Evolutionary conservation across 2,888 invertebrate species (phyloP), one percentile per base, ranked within the genome.

Genomic region (Parasteatoda lunata): DNA sequence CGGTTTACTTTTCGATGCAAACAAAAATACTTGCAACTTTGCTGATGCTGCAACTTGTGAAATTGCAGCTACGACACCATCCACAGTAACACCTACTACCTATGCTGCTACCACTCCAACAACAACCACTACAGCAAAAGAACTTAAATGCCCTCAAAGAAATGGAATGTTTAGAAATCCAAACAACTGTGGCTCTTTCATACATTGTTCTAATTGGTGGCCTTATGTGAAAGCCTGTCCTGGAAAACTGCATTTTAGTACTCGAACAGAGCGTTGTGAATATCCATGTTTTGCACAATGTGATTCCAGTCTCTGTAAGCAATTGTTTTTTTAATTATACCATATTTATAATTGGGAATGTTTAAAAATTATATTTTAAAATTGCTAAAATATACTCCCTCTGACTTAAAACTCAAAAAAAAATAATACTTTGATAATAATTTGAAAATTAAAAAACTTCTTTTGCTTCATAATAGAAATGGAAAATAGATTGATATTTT

Each of bases 91-190:
- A 6, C 8, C 30, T 9, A 66, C 65, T 49, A 11, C 48, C 3
- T 49, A n/a, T 7, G 66, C 49, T 49, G 15, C 76, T 13, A 51
- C 68, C 9, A 69, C 68, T 30, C 7, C 52, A 11, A 49, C 48
- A 1, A 1, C 52, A 15, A 70, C 84, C 9, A 30, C 59, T 49
- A 6, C 65, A 5, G 52, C 80, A 30, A 59, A 51, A 51, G 47
- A 30, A 9, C 73, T 30, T 47, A 52, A 11, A 54, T 89, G 89
- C 52, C 78, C 81, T 4, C n/a, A 75, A 54, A 47, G 13, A 6
- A 78, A 76, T 47, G 89, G 88, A n/a, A 66, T 85, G 11, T 89
- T 88, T 15, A 82, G 77, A 48, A 76, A 89, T 80, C 81, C 80
- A 1, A 9, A 66, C 3, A 69, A 89, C 59, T 89, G 89, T 45